These are phyloP conservation scores for Pandion haliaetus DNA, from an alignment of 2,113 vertebrate genomes.

Conservation along the genomic window DNA sequence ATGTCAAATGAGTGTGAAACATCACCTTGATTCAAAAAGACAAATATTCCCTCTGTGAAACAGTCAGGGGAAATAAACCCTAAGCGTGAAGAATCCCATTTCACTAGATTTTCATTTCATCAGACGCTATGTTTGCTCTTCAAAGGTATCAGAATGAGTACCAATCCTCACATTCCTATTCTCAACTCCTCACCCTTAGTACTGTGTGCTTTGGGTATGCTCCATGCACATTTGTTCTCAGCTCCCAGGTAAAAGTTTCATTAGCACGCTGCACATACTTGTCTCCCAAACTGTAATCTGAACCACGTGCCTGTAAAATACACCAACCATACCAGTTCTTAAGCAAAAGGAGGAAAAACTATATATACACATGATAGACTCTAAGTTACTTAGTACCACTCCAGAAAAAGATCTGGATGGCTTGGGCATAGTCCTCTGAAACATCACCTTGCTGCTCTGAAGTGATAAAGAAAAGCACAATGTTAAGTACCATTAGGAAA, in stretches of 20 bases:
- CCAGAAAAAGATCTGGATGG: rapidly evolving
- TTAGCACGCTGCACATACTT: background rate
- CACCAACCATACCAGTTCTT: background rate
- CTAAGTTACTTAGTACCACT: background rate
- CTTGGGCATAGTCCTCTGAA: background rate
- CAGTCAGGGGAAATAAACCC: background rate
- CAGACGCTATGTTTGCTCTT: background rate
- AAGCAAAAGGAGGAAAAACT: background rate
- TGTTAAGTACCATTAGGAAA: background rate
- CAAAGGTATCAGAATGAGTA: background rate
- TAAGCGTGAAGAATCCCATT: background rate
- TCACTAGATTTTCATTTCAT: background rate
- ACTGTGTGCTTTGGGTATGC: rapidly evolving
- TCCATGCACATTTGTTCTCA: background rate
- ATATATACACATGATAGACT: background rate
- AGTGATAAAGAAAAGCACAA: background rate
- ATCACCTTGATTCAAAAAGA: background rate
- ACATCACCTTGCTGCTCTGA: background rate
- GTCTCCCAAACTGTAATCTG: background rate
- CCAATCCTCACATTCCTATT: background rate
- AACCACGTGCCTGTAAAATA: background rate
- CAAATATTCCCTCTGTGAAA: background rate
- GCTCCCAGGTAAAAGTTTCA: background rate
- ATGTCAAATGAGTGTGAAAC: background rate
- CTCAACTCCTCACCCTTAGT: background rate